Evolutionary conservation across 2,888 invertebrate species (phyloP).

Genomic region (Mythimna loreyi): DNA sequence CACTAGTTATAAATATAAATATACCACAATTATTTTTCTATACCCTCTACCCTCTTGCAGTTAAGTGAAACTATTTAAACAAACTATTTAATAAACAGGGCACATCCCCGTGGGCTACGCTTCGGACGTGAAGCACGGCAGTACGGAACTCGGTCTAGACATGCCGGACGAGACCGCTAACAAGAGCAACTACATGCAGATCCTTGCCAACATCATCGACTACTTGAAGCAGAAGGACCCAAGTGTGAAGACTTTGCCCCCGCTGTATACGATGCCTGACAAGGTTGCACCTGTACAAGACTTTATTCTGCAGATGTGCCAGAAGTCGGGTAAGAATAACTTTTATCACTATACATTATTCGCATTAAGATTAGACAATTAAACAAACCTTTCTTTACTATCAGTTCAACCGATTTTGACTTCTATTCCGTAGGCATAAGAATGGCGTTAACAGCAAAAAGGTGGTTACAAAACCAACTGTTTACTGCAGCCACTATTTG

Average conservation of each 20-base stretch:
- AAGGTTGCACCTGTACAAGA: slow-evolving; percentile 74
- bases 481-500: too few relatives aligned
- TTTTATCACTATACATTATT: too few relatives aligned
- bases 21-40: too few relatives aligned
- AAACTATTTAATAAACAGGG: slow-evolving; percentile 63
- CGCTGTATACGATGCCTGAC: slow-evolving; percentile 81
- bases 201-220: slow-evolving; percentile 80
- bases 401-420: too few relatives aligned
- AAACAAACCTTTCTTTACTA: too few relatives aligned
- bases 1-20: too few relatives aligned
- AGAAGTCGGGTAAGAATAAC: slow-evolving; percentile 71
- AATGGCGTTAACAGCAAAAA: too few relatives aligned
- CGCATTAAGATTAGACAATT: too few relatives aligned
- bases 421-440: too few relatives aligned
- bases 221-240: slow-evolving; percentile 74
- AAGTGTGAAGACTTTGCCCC: slow-evolving; percentile 69
- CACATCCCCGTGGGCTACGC: slow-evolving; percentile 81
- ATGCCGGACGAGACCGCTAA: slow-evolving; percentile 73
- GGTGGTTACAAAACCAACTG: too few relatives aligned
- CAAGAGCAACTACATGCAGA: slow-evolving; percentile 71
- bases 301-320: slow-evolving; percentile 80
- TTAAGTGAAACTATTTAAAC: too few relatives aligned
- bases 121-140: slow-evolving; percentile 76
- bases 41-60: too few relatives aligned
- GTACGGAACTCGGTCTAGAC: slow-evolving; percentile 73